Evolutionary conservation across 2,113 vertebrate species (phyloP), one percentile per base, ranked within the genome.

Genomic region (Struthio camelus): DNA sequence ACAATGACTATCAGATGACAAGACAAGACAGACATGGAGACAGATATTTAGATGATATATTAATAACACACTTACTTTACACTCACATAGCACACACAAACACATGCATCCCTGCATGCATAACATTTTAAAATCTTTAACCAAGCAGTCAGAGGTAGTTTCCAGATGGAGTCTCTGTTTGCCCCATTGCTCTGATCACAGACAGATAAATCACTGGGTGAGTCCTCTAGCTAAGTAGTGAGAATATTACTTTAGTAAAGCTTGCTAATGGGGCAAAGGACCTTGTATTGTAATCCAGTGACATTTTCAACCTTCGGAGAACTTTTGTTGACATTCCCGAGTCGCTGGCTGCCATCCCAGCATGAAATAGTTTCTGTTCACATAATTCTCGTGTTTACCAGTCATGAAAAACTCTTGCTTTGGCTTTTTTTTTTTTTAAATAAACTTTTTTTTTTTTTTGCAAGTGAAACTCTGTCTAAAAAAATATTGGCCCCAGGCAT

Each of bases 351-450:
- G 96, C 96, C 97, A 96, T 98, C 98, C 98, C 98, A 98, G 98
- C 98, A 98, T 97, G 98, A 98, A 98, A 98, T 98, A 98, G 98
- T 98, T 97, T 98, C 98, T 98, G 97, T 97, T 97, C 98, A 98
- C 97, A 98, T 98, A 98, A 98, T 98, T 98, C 97, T 97, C 92
- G 87, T 98, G 98, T 98, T 98, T 98, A 98, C 98, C 97, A 98
- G 97, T 97, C 98, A 98, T 98, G 98, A 98, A 98, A 98, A 97
- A 98, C 97, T 97, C 98, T 97, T 98, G 97, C 97, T 98, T 98
- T 97, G 90, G 93, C 80, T 77, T 73, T 94, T 95, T 97, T 97
- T 91, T 96, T 96, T 94, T 97, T 89, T n/a, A 92, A 97, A 96
- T 85, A 95, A 97, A 95, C 80, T 71, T 72, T 82, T 91, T 93